Base-by-base conservation (phyloP, 2,888 invertebrate genomes). In the Caenorhabditis zanzibari region DNA sequence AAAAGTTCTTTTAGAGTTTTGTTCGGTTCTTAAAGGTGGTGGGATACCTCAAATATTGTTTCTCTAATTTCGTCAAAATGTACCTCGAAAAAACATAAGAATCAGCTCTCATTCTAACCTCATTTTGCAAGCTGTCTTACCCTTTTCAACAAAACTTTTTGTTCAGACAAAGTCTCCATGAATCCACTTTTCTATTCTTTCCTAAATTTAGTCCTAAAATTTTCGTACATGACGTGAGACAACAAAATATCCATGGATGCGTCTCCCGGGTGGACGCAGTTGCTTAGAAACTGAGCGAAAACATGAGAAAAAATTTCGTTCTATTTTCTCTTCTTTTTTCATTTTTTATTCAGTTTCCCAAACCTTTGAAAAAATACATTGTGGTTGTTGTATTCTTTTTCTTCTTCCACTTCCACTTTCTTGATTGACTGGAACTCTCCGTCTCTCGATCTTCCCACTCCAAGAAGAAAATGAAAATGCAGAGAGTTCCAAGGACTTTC, bases 401-500 rank as follows among this genome's bases (percentile, higher is more conserved):
- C 19, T 19, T 47, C 19, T 14, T 44, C 47, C 54, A 54, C 68
- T 76, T 59, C 61, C 68, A 68, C 61, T 52, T 49, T 54, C 58
- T 66, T 75, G 75, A 75, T 68, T 58, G 54, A 74, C 64, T 64
- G n/a, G 22, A 74, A 56, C 38, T 49, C 10, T 6, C 28, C 32
- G 49, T 54, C 64, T 74, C 64, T 74, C 64, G 66, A 54, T 52
- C 68, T 61, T 41, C 22, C 16, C 52, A 9, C 19, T 22, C n/a
- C n/a, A 9, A 38, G 16, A 59, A 68, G 52, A 16, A 66, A 68
- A 47, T 47, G 10, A 16, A 64, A 64, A 24, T 47, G 56, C n/a
- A n/a, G 28, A 22, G 52, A 63, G 63, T 26, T 59, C 28, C 26
- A n/a, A 19, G 52, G 32, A 52, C 41, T 49, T 19, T 41, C 26